Evolutionary conservation across 1,140 invertebrate genomes (phyloP).

Genomic region (Diorhabda elongata): DNA sequence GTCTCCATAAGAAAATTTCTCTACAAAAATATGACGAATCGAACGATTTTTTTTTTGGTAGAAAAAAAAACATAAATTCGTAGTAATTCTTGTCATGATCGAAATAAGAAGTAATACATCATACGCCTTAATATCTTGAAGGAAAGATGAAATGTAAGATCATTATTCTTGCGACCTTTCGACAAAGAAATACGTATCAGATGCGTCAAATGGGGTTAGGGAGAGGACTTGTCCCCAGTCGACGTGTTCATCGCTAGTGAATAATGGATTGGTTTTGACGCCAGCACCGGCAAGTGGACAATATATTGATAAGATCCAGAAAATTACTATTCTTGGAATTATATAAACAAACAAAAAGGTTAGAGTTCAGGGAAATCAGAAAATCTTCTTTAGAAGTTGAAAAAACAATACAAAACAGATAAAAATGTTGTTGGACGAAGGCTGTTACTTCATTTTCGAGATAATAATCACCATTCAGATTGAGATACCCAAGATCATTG

Average conservation of each 20-base stretch:
- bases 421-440: no score
- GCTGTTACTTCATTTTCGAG: no score
- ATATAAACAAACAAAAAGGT: background rate
- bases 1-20: no score
- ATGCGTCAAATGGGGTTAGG: slow-evolving; percentile 35
- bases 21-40: no score
- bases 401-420: no score
- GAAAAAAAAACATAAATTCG: slow-evolving; percentile 14
- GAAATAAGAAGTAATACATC: slow-evolving; percentile 31
- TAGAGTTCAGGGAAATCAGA: background rate
- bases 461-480: no score
- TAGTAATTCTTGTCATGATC: slow-evolving; percentile 23
- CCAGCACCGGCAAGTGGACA: slow-evolving; percentile 31
- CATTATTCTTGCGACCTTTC: slow-evolving; percentile 34
- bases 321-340: slow-evolving; percentile 18
- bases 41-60: no score
- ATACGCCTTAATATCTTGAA: slow-evolving; percentile 26
- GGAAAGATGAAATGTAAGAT: slow-evolving; percentile 27
- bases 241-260: slow-evolving; percentile 38
- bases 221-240: slow-evolving; percentile 25
- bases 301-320: slow-evolving; percentile 28
- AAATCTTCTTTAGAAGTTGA: background rate
- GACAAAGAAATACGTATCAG: slow-evolving; percentile 33
- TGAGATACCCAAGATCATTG: no score
- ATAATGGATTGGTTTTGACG: slow-evolving; percentile 36